Evolutionary conservation across 2,888 invertebrate genomes (phyloP).

Genomic region (Pelosia muscerda): DNA sequence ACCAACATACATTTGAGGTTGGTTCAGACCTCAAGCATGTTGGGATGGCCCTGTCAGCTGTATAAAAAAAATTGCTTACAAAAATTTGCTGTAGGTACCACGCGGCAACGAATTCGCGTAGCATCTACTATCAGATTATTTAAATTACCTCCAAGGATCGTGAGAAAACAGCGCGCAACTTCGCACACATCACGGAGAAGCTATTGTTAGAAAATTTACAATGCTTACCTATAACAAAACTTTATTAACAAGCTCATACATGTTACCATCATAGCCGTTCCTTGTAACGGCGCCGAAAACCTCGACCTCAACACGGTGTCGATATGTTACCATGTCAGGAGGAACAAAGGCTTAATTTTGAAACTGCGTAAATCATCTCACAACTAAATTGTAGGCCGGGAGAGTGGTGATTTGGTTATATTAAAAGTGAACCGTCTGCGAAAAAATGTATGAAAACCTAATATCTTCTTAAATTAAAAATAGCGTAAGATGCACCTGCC

Average conservation of each 20-base stretch:
- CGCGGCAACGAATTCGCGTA: no score
- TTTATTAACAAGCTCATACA: not conserved
- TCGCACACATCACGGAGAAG: not conserved
- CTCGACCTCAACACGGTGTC: conserved; percentile 6
- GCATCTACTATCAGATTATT: not conserved
- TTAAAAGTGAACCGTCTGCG: no score
- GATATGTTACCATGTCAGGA: conserved; percentile 26
- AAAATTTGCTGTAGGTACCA: no score
- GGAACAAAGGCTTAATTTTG: conserved; percentile 58
- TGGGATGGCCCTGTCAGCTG: no score
- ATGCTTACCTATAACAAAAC: not conserved
- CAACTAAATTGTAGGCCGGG: not conserved
- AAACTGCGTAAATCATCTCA: conserved; percentile 54
- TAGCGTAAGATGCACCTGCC: no score
- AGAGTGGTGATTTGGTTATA: not conserved
- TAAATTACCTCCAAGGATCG: not conserved
- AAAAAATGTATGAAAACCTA: no score
- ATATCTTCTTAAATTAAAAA: no score
- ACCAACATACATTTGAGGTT: no score
- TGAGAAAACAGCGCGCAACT: not conserved
- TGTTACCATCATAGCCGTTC: not conserved
- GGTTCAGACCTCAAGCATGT: no score
- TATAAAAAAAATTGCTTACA: no score
- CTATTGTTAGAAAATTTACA: not conserved
- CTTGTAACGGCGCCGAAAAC: not conserved